These are phyloP conservation scores for Diadegma fenestrale DNA, from an alignment of 2,888 invertebrate species.

Conservation along the genomic window DNA sequence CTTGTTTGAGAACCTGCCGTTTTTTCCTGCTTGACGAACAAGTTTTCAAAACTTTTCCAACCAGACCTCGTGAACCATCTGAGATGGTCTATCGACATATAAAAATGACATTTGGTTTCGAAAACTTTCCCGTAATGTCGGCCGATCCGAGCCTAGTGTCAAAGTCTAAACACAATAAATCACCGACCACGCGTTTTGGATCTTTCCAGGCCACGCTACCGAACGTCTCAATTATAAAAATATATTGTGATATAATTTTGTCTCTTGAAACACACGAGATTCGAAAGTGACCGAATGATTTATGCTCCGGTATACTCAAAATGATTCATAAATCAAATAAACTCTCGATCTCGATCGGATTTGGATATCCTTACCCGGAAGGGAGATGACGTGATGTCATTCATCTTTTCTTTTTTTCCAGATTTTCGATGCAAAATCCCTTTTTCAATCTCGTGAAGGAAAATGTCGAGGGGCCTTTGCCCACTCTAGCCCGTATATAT, in stretches of 20 bases:
- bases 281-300: conserved; percentile 30
- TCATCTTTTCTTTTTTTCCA: conserved; percentile 57
- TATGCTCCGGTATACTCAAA: conserved; percentile 38
- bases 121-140: neutral
- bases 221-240: conserved; percentile 26
- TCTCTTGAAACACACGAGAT: conserved; percentile 10
- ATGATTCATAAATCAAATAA: conserved; percentile 66
- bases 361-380: conserved; percentile 54
- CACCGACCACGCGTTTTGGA: neutral
- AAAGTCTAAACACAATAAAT: neutral
- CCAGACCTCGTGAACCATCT: no score
- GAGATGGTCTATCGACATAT: no score
- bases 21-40: neutral
- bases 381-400: conserved; percentile 58
- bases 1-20: neutral
- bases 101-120: neutral
- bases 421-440: conserved; percentile 64
- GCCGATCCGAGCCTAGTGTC: neutral
- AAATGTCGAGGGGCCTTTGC: conserved; percentile 56
- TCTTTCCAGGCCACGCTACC: neutral
- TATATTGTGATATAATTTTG: conserved; percentile 13
- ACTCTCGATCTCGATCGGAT: conserved; percentile 62
- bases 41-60: neutral
- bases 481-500: conserved; percentile 31
- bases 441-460: conserved; percentile 62